A percentile compares a stretch with the other conserved stretches of the same genome.
phyloP scores from a whole-genome alignment of 1,140 invertebrate genomes.

The Sitophilus oryzae region DNA sequence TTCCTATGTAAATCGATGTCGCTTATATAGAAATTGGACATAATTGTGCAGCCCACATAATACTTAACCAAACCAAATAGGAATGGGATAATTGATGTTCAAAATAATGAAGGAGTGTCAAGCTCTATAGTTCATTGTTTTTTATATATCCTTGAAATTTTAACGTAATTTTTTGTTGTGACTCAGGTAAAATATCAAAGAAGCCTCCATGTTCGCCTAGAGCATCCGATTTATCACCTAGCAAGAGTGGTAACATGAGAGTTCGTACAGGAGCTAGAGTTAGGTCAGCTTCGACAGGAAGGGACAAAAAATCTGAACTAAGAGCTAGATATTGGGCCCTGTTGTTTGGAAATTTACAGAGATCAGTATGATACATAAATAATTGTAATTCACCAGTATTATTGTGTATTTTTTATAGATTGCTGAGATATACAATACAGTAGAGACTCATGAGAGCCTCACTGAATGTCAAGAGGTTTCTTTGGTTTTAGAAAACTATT shows the following conservation, averaged over 20 bases:
- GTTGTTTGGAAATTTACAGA: slow-evolving; percentile 87
- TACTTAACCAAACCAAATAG: too few relatives aligned
- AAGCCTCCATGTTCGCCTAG: slow-evolving; percentile 55
- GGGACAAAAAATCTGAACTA: slow-evolving; percentile 81
- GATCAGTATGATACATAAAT: slow-evolving; percentile 63
- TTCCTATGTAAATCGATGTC: slow-evolving; percentile 2
- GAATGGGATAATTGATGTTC: too few relatives aligned
- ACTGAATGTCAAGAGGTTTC: slow-evolving; percentile 87
- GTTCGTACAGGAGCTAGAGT: slow-evolving; percentile 52
- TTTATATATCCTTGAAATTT: background rate
- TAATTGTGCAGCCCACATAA: background rate
- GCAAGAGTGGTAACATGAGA: slow-evolving; percentile 30
- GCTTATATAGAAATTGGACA: slow-evolving; percentile 8
- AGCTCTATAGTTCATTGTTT: slow-evolving; percentile 2
- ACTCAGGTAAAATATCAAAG: slow-evolving; percentile 49
- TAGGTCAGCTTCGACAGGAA: slow-evolving; percentile 75
- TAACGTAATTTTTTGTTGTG: background rate
- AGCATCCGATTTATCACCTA: slow-evolving; percentile 31
- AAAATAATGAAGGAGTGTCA: background rate
- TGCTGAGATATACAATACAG: slow-evolving; percentile 72
- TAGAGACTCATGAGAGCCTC: slow-evolving; percentile 71
- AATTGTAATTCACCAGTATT: background rate
- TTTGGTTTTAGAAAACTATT: slow-evolving; percentile 88
- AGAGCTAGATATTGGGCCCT: slow-evolving; percentile 91
- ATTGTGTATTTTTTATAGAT: slow-evolving; percentile 43